Evolutionary conservation across 2,797 vertebrate genomes (phyloP).

Genomic region (Aeoliscus strigatus): DNA sequence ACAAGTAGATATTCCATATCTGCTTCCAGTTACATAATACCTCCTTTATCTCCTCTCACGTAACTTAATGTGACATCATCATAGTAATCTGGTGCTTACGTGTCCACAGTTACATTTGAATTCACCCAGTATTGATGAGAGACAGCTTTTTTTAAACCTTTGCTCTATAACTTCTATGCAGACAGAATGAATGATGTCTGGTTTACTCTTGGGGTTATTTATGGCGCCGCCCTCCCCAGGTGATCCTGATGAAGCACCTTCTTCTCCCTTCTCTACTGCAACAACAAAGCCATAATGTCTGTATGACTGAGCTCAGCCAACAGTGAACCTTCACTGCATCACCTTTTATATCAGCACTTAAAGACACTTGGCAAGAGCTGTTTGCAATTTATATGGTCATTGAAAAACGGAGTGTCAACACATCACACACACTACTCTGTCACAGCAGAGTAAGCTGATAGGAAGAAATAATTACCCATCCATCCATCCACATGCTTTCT

Average conservation of each 20-base stretch:
- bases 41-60: neutral
- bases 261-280: slow-evolving; percentile 5
- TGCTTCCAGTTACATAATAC: neutral
- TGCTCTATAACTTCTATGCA: no score
- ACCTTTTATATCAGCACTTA: slow-evolving; percentile 10
- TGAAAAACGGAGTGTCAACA: neutral
- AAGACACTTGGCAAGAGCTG: neutral
- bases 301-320: slow-evolving; percentile 17
- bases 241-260: slow-evolving; percentile 15
- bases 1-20: neutral
- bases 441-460: no score
- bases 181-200: slow-evolving; percentile 20
- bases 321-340: slow-evolving; percentile 17
- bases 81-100: slow-evolving; percentile 16
- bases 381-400: neutral
- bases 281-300: slow-evolving; percentile 13
- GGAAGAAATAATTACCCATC: no score
- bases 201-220: slow-evolving; percentile 4
- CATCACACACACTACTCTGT: neutral
- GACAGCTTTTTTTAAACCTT: no score
- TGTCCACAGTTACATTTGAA: slow-evolving; percentile 19
- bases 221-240: slow-evolving; percentile 1
- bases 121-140: no score
- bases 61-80: slow-evolving; percentile 14
- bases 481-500: no score